These are phyloP conservation scores for Sphenodon punctatus DNA, from an alignment of 2,797 vertebrate genomes.

Conservation along the genomic window DNA sequence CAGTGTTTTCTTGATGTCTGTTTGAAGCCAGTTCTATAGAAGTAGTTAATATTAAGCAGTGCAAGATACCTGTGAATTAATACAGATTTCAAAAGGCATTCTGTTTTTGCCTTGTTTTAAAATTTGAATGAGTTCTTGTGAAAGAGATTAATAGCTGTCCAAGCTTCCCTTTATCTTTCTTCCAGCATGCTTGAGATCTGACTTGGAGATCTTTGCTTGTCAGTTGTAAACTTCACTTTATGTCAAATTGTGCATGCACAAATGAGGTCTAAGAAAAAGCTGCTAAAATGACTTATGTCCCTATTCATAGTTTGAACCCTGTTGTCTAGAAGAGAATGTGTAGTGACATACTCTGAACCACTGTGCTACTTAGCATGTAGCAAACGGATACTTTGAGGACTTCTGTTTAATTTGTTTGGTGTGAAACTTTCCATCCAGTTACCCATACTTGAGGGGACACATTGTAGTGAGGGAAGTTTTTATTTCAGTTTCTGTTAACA, in stretches of 20 bases:
- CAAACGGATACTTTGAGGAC: neutral
- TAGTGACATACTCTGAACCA: too few species aligned
- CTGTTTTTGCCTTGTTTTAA: conserved; percentile 3
- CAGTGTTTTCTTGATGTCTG: neutral
- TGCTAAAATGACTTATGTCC: neutral
- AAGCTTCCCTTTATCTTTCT: neutral
- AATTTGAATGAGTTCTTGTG: neutral
- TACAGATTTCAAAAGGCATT: neutral
- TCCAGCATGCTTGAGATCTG: neutral
- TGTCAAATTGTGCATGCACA: neutral
- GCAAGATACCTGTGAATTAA: neutral
- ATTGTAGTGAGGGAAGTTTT: neutral
- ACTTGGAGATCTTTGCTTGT: neutral
- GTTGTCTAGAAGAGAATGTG: neutral
- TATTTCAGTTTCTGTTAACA: conserved; percentile 25
- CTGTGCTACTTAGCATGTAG: neutral
- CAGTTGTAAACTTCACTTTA: neutral
- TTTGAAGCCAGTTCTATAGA: neutral
- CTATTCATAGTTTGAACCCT: neutral
- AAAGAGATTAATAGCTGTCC: neutral
- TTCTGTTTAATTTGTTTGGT: neutral
- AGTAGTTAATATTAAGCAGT: neutral
- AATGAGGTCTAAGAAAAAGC: neutral
- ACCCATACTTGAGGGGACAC: conserved; percentile 16
- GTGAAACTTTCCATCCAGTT: conserved; percentile 23